phyloP scores from a whole-genome alignment of 2,888 invertebrate species.

The Smittia aterrima region DNA sequence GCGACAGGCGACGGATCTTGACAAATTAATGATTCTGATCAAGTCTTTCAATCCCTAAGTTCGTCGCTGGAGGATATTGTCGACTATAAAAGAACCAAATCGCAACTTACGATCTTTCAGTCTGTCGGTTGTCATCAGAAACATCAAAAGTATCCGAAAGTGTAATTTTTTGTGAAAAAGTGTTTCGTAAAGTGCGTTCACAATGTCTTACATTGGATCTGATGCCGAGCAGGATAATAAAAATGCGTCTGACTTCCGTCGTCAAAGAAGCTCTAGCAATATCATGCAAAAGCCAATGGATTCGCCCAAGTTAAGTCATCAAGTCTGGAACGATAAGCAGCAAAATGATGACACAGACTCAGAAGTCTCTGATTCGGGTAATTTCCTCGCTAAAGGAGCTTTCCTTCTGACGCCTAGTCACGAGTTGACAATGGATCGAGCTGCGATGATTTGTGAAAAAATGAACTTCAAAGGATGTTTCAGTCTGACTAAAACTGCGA shows the following conservation, averaged over 20 bases:
- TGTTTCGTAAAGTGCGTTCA: background rate
- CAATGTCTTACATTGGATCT: constrained; percentile 53
- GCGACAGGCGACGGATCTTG: constrained; percentile 1
- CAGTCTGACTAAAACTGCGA: constrained; percentile 77
- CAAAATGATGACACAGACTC: constrained; percentile 75
- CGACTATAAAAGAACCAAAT: constrained; percentile 31
- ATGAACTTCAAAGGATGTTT: constrained; percentile 85
- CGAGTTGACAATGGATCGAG: constrained; percentile 82
- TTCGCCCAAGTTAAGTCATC: constrained; percentile 49
- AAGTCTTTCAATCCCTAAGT: background rate
- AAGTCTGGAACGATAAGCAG: constrained; percentile 53
- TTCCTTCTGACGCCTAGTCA: constrained; percentile 83
- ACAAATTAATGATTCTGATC: constrained; percentile 6
- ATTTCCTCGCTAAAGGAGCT: constrained; percentile 77
- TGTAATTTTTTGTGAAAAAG: background rate
- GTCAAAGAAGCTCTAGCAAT: constrained; percentile 44
- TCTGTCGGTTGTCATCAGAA: constrained; percentile 4
- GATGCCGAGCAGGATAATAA: constrained; percentile 52
- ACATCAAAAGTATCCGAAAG: background rate
- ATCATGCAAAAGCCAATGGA: constrained; percentile 47
- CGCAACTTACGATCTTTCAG: constrained; percentile 25
- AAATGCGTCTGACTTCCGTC: constrained; percentile 45
- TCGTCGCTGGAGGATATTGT: background rate
- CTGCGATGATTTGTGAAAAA: constrained; percentile 81
- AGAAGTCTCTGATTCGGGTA: constrained; percentile 70